A percentile compares a stretch with the other conserved stretches of the same genome.
Conservation (phyloP, 2,113 vertebrate genomes). For the Aythya baeri region DNA sequence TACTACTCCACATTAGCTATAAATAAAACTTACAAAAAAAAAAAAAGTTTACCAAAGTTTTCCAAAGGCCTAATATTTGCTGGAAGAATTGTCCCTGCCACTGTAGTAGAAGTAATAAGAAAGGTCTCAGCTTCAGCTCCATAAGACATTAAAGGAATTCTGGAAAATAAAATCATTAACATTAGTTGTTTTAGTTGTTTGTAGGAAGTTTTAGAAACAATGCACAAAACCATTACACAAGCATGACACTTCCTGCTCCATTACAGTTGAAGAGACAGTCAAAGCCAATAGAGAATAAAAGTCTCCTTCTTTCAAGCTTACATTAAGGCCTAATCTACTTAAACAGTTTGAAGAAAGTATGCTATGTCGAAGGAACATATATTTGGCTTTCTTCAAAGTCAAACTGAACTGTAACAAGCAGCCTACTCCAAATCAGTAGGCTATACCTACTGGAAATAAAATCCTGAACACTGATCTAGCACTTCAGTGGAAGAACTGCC, state of each 20-base stretch:
- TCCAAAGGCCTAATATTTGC: conserved; percentile 75
- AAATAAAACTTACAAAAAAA: conserved; percentile 74
- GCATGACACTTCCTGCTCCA: neutral
- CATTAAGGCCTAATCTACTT: neutral
- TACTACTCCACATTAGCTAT: conserved; percentile 44
- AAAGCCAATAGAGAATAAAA: neutral
- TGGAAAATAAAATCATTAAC: conserved; percentile 62
- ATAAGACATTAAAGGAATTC: conserved; percentile 67
- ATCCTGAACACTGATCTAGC: neutral
- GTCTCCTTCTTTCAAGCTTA: neutral
- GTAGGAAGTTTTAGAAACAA: neutral
- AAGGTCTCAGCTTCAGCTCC: conserved; percentile 71
- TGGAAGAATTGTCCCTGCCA: conserved; percentile 78
- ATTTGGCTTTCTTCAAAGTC: neutral
- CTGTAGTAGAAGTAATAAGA: conserved; percentile 66
- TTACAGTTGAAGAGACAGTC: neutral
- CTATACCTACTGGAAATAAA: neutral
- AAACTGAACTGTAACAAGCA: neutral
- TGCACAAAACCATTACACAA: neutral
- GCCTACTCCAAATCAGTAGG: neutral
- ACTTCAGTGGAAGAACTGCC: neutral
- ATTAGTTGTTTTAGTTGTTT: neutral
- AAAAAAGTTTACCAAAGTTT: conserved; percentile 86
- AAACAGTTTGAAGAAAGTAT: neutral
- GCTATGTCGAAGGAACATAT: neutral